Evolutionary conservation across 2,888 invertebrate species (phyloP), one percentile per base, ranked within the genome.

Genomic region (Acheta domesticus): DNA sequence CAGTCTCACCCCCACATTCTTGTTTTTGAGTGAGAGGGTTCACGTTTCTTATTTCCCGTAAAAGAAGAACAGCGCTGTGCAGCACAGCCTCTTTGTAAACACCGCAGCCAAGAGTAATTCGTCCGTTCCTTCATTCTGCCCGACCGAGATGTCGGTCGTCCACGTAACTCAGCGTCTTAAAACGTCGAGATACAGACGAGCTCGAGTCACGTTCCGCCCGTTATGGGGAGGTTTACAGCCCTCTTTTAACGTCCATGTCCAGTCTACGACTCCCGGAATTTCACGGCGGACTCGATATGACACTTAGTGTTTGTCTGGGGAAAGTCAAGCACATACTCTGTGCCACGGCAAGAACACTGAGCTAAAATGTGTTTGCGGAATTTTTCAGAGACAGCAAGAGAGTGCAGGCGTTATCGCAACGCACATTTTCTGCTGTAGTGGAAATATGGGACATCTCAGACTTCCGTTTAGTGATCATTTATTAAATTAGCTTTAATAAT

Each of bases 161-260:
- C 62, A 14, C 62, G 62, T 62, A n/a, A 62, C 62, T 36, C 36
- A 36, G 62, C n/a, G 62, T 62, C 62, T 62, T 62, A 62, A 62
- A 62, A 62, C n/a, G 62, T 62, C 62, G 62, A 62, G 62, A 62
- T 62, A 62, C 62, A n/a, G 16, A 62, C 62, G 62, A 62, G 62
- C 36, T 36, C 4, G 62, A 62, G 62, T 62, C 62, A 62, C 62
- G 62, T 62, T 62, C 62, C 62, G n/a, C 16, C 62, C 16, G n/a
- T 62, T 62, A 62, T n/a, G n/a, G 62, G 16, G 16, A n/a, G n/a
- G 3, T 62, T 62, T 62, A 62, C 62, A 62, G 62, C 16, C 12
- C 16, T 19, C 62, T 62, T 36, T 36, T 62, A 62, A 62, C 62
- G 62, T 62, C n/a, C 62, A 62, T 62, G 62, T 62, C 62, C 62